Evolutionary conservation across 2,113 vertebrate genomes (phyloP), one percentile per base, ranked within the genome.

Genomic region (Otolemur garnettii): DNA sequence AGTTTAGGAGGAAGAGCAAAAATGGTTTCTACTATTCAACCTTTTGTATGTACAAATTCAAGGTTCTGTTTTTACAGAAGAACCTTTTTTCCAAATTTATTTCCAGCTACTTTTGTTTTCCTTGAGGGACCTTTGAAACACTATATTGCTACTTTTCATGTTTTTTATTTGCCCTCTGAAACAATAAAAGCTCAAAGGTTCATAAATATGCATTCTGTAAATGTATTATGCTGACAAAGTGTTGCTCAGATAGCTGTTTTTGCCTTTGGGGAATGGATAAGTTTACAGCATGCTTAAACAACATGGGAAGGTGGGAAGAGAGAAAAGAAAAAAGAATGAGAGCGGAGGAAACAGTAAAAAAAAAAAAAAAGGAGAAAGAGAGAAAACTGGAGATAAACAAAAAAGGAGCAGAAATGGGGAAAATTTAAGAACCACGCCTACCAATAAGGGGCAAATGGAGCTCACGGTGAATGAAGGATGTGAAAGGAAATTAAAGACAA

Each of bases 191-290:
- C 98, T 99, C 98, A 99, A 98, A 99, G 98, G 98, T 98, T 99
- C 98, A 99, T 99, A 99, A 99, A 99, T 99, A 99, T 99, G 99
- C 99, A 99, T 99, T 98, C 98, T 98, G 98, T 99, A 98, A 98
- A 99, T 98, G 99, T 98, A 98, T 99, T 98, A 98, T 99, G 99
- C 99, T 99, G 99, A 99, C 98, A 98, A 98, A 98, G 98, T 98
- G 98, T 98, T 98, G 98, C 98, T 98, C 98, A 98, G 98, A 98
- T 98, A 98, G 98, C 98, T 98, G 98, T 91, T 97, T 97, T 97
- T 98, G 98, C 98, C 98, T 98, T 98, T 98, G 97, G 98, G 98
- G 98, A 98, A 97, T 82, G 98, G 98, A 78, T 97, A 98, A 98
- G 98, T 98, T 99, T 98, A 98, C 98, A 98, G 98, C 98, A 97